Evolutionary conservation across 2,888 invertebrate genomes (phyloP).

Genomic region (Flexamia atlantica): DNA sequence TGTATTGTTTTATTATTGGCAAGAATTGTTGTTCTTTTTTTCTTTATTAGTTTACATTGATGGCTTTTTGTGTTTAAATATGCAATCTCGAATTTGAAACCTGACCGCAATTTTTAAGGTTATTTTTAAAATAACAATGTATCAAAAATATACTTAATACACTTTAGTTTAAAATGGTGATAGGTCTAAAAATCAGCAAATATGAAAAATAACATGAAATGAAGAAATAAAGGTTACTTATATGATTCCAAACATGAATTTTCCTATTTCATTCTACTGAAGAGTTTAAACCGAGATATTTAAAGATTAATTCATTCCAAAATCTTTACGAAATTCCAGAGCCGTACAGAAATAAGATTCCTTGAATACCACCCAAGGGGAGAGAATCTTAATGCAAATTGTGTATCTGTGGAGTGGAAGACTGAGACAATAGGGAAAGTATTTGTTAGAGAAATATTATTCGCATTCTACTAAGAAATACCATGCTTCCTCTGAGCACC

Average conservation of each 20-base stretch:
- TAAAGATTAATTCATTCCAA: constrained; percentile 40
- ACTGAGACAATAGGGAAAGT: constrained; percentile 38
- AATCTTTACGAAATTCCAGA: constrained; percentile 41
- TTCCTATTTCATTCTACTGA: neutral
- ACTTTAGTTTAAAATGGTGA: too few species aligned
- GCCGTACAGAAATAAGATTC: constrained; percentile 31
- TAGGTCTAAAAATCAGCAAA: too few species aligned
- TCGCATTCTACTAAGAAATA: constrained; percentile 11
- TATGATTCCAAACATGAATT: neutral
- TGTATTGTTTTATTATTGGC: too few species aligned
- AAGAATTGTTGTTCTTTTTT: too few species aligned
- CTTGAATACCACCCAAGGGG: constrained; percentile 38
- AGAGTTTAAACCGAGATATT: neutral
- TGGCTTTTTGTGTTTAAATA: too few species aligned
- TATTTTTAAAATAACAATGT: too few species aligned
- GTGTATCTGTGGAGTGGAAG: constrained; percentile 49
- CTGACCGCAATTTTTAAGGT: too few species aligned
- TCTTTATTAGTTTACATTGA: too few species aligned
- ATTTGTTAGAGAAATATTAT: constrained; percentile 41
- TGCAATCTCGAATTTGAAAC: too few species aligned
- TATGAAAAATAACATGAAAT: too few species aligned
- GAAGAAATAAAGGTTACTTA: neutral
- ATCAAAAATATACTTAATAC: too few species aligned
- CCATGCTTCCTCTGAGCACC: neutral
- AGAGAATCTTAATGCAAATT: constrained; percentile 56